These are phyloP conservation scores for Halcyon leucocephala DNA, from an alignment of 2,797 vertebrate species.

Conservation along the genomic window DNA sequence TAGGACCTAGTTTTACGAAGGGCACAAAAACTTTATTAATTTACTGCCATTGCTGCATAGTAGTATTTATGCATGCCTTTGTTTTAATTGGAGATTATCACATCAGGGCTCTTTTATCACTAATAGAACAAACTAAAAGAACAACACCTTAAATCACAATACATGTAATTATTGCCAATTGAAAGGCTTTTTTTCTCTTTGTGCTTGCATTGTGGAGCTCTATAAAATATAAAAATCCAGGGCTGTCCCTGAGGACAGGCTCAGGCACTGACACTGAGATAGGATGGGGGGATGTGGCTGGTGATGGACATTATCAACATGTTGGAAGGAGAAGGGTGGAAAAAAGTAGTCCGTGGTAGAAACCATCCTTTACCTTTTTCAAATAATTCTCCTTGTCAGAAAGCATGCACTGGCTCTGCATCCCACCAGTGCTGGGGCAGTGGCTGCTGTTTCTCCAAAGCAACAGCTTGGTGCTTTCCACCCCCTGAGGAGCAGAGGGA, in stretches of 20 bases:
- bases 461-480: accelerated
- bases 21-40: background rate
- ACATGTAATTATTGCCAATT: background rate
- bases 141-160: background rate
- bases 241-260: background rate
- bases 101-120: background rate
- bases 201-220: background rate
- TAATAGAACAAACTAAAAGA: background rate
- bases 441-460: accelerated
- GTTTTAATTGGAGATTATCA: conserved; percentile 1
- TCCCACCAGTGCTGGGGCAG: background rate
- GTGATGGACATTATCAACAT: accelerated
- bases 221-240: background rate
- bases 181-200: background rate
- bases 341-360: background rate
- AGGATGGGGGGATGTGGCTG: too few relatives aligned
- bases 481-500: accelerated
- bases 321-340: background rate
- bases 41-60: background rate
- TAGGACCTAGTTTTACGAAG: background rate
- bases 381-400: background rate
- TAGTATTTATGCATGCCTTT: conserved; percentile 1
- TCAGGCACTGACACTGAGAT: background rate
- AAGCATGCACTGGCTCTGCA: background rate
- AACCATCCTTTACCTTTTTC: background rate